Percentiles rank a stretch among this genome's conserved stretches.
phyloP scores from a whole-genome alignment of 2,113 vertebrate species.

The Bettongia penicillata region DNA sequence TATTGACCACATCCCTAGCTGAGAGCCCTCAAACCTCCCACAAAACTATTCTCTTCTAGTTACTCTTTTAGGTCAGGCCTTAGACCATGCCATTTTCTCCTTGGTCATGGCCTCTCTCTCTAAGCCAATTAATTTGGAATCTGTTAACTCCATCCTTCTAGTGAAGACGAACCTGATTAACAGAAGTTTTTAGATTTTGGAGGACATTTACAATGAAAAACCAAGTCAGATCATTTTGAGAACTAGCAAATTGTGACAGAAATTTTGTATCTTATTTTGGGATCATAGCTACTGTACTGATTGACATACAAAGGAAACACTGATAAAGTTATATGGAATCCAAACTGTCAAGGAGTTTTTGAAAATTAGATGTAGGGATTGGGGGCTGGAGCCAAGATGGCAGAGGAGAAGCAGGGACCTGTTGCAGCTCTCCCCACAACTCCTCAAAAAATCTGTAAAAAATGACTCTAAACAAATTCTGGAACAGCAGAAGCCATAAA shows the following conservation, averaged over 20 bases:
- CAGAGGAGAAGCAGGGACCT: too few species aligned
- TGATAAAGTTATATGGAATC: conserved; percentile 30
- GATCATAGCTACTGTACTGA: not conserved
- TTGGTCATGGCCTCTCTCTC: not conserved
- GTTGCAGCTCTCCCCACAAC: too few species aligned
- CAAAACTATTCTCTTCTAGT: not conserved
- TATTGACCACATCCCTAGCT: not conserved
- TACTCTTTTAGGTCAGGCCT: not conserved
- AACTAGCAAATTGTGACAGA: conserved; percentile 28
- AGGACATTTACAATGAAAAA: conserved; percentile 48
- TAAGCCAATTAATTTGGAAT: conserved; percentile 19
- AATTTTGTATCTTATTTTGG: conserved; percentile 17
- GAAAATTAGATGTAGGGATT: conserved; percentile 47
- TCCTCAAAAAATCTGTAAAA: too few species aligned
- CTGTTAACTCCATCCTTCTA: conserved; percentile 31
- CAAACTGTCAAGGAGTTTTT: conserved; percentile 41
- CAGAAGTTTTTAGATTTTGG: conserved; percentile 23
- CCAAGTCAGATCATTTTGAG: conserved; percentile 24
- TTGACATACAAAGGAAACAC: conserved; percentile 34
- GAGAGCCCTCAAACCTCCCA: not conserved
- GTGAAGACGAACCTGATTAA: not conserved
- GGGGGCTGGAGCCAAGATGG: too few species aligned
- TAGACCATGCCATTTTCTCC: not conserved
- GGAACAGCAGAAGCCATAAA: too few species aligned
- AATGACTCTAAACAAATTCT: too few species aligned